Evolutionary conservation across 1,140 invertebrate species (phyloP).

Genomic region (Nasonia giraulti): DNA sequence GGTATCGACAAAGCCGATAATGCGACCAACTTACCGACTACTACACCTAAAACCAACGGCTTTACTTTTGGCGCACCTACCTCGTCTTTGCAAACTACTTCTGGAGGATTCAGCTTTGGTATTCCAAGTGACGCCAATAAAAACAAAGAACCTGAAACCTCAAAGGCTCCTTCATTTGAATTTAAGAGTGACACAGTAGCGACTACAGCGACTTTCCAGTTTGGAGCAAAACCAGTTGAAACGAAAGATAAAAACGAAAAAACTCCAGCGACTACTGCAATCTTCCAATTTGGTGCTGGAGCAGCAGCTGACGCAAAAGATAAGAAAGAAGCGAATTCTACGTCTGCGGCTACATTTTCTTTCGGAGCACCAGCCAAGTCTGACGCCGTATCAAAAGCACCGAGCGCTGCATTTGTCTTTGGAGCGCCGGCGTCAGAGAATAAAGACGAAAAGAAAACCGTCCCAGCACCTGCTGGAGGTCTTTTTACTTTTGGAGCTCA

Average conservation of each 20-base stretch:
- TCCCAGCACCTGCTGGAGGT: neutral
- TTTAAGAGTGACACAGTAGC: constrained; percentile 22
- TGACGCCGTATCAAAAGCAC: neutral
- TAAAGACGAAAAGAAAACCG: constrained; percentile 32
- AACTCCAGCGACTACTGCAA: neutral
- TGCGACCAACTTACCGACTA: constrained; percentile 30
- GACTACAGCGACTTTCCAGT: constrained; percentile 36
- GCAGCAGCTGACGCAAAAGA: neutral
- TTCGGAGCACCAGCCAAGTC: constrained; percentile 63
- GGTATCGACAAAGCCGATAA: constrained; percentile 68
- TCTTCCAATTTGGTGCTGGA: constrained; percentile 46
- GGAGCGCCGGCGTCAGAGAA: constrained; percentile 14
- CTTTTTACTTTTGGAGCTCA: neutral
- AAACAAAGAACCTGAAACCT: neutral
- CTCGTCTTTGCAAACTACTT: constrained; percentile 52
- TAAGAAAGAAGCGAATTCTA: neutral
- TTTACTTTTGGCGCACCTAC: constrained; percentile 58
- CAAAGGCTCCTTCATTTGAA: neutral
- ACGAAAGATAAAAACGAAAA: constrained; percentile 4
- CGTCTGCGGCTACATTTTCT: constrained; percentile 60
- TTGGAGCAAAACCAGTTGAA: constrained; percentile 31
- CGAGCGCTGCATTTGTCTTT: constrained; percentile 26
- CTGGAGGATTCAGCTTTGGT: constrained; percentile 67
- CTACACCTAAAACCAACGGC: constrained; percentile 53
- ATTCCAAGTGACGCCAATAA: constrained; percentile 21